A percentile compares a stretch with the other conserved stretches of the same genome.
Evolutionary conservation across 2,888 invertebrate species (phyloP).

Genomic region (Megaustenia siamemsis): DNA sequence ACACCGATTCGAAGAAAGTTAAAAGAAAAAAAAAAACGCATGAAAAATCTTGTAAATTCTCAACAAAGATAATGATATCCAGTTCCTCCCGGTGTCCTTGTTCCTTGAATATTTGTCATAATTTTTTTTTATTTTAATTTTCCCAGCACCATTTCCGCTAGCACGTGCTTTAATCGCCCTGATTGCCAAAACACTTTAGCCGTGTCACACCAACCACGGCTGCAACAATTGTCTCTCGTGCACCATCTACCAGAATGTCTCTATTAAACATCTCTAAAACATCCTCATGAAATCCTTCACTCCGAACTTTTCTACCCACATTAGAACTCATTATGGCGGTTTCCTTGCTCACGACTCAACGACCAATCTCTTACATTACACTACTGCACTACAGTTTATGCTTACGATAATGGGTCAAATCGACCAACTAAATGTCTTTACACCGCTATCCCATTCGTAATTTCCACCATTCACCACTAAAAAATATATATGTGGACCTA

Average conservation of each 20-base stretch:
- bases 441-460: neutral
- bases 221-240: conserved; percentile 1
- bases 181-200: neutral
- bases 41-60: no score
- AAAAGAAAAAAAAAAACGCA: no score
- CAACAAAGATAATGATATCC: no score
- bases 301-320: neutral
- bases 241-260: neutral
- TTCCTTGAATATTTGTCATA: neutral
- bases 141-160: neutral
- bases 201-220: neutral
- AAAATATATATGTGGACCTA: neutral
- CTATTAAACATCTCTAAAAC: neutral
- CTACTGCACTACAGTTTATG: neutral
- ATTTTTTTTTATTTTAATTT: neutral
- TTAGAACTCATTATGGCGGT: neutral
- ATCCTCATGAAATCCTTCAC: neutral
- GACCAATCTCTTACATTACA: neutral
- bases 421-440: neutral
- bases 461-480: conserved; percentile 1
- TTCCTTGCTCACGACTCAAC: neutral
- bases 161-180: neutral
- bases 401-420: neutral
- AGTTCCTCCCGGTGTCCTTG: no score
- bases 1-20: no score